phyloP scores from a whole-genome alignment of 2,888 invertebrate species.

The Peribatodes rhomboidaria region DNA sequence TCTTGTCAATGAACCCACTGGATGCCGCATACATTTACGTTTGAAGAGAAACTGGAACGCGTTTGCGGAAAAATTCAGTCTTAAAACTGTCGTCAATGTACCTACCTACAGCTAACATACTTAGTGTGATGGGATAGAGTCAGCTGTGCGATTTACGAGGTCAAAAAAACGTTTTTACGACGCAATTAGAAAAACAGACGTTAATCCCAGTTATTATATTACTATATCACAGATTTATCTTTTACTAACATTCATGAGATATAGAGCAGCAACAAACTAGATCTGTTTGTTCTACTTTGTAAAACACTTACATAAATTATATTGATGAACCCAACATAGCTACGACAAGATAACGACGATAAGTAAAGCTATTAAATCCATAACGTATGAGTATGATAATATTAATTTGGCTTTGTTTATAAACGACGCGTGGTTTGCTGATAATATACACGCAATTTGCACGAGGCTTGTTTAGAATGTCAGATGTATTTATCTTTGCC shows the following conservation, averaged over 20 bases:
- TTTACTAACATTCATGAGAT: constrained; percentile 27
- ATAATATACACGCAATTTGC: constrained; percentile 33
- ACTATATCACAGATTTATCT: constrained; percentile 24
- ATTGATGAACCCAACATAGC: constrained; percentile 31
- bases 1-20: constrained; percentile 62
- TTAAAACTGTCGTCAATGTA: constrained; percentile 21
- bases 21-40: constrained; percentile 7
- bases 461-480: constrained; percentile 25
- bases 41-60: constrained; percentile 37
- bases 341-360: constrained; percentile 35
- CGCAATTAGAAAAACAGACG: constrained; percentile 22
- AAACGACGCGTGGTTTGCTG: constrained; percentile 22
- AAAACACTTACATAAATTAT: constrained; percentile 19
- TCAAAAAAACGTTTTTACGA: constrained; percentile 26
- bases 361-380: constrained; percentile 34
- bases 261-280: constrained; percentile 31
- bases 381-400: constrained; percentile 34
- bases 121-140: not conserved
- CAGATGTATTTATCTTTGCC: not conserved
- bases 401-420: constrained; percentile 41
- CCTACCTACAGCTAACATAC: constrained; percentile 1
- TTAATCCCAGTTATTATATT: constrained; percentile 30
- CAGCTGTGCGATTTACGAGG: constrained; percentile 28
- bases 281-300: constrained; percentile 24
- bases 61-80: constrained; percentile 37